Evolutionary conservation across 2,113 vertebrate species (phyloP).

Genomic region (Falcunculus frontatus): DNA sequence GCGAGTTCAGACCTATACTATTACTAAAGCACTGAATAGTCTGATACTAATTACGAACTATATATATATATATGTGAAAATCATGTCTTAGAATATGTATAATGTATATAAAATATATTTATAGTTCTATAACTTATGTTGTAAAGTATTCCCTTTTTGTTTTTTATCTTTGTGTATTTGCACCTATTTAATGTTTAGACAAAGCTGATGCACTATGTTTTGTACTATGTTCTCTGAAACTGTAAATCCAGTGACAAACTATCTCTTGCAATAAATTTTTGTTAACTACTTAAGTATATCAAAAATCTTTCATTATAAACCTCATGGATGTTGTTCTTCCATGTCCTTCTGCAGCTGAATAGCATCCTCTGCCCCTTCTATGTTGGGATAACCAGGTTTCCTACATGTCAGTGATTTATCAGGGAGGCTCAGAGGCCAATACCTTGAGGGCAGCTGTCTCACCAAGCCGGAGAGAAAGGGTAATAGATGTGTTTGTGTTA

Average conservation of each 20-base stretch:
- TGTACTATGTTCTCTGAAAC: slow-evolving; percentile 77
- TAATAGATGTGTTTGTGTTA: slow-evolving; percentile 10
- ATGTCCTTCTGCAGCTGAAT: slow-evolving; percentile 34
- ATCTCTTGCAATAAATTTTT: slow-evolving; percentile 82
- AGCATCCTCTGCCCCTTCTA: not conserved
- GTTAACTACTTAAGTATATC: slow-evolving; percentile 74
- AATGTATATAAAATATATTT: slow-evolving; percentile 81
- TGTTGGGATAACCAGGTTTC: slow-evolving; percentile 7
- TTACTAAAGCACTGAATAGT: slow-evolving; percentile 72
- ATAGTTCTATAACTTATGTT: slow-evolving; percentile 77
- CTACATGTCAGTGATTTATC: slow-evolving; percentile 1
- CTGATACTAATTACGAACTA: slow-evolving; percentile 55
- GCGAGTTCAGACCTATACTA: slow-evolving; percentile 51
- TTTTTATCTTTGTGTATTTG: slow-evolving; percentile 79
- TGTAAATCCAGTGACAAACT: slow-evolving; percentile 77
- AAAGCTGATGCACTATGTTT: slow-evolving; percentile 79
- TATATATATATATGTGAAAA: slow-evolving; percentile 47
- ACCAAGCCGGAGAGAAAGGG: not conserved
- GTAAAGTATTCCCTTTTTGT: slow-evolving; percentile 71
- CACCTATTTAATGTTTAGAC: slow-evolving; percentile 79
- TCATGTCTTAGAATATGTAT: slow-evolving; percentile 72
- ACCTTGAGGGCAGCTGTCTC: not conserved
- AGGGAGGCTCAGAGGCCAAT: not conserved
- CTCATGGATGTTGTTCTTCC: slow-evolving; percentile 43
- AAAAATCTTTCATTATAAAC: slow-evolving; percentile 56